phyloP scores from a whole-genome alignment of 2,797 vertebrate genomes.

The Gouania willdenowi region DNA sequence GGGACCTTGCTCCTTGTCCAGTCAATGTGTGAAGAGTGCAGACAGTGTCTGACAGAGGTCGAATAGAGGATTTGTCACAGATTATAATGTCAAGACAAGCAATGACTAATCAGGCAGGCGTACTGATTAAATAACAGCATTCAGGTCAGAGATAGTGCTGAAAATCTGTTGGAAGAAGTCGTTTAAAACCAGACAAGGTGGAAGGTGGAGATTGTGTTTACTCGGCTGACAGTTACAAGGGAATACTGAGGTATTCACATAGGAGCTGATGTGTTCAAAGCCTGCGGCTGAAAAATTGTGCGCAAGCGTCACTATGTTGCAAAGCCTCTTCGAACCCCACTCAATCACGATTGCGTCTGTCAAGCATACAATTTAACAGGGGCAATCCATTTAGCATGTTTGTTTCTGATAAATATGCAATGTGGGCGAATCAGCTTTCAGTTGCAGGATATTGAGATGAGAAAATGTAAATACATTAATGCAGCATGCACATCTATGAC shows the following conservation, averaged over 20 bases:
- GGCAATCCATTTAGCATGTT: too few relatives aligned
- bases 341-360: too few relatives aligned
- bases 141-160: background rate
- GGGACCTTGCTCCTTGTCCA: background rate
- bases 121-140: slow-evolving; percentile 1
- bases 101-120: background rate
- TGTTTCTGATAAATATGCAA: too few relatives aligned
- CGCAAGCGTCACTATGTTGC: too few relatives aligned
- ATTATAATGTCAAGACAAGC: background rate
- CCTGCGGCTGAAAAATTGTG: too few relatives aligned
- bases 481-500: too few relatives aligned
- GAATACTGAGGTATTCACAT: background rate
- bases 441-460: too few relatives aligned
- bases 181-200: background rate
- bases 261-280: too few relatives aligned
- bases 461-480: too few relatives aligned
- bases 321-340: too few relatives aligned
- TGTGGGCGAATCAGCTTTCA: too few relatives aligned
- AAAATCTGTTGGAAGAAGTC: background rate
- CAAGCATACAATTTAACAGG: too few relatives aligned
- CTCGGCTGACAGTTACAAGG: background rate
- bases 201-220: background rate
- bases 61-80: slow-evolving; percentile 3
- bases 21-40: background rate
- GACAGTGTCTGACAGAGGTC: background rate